Percentiles rank a stretch among this genome's conserved stretches.
Conservation (phyloP, 2,888 invertebrate species). For the Ennomos erosarius region DNA sequence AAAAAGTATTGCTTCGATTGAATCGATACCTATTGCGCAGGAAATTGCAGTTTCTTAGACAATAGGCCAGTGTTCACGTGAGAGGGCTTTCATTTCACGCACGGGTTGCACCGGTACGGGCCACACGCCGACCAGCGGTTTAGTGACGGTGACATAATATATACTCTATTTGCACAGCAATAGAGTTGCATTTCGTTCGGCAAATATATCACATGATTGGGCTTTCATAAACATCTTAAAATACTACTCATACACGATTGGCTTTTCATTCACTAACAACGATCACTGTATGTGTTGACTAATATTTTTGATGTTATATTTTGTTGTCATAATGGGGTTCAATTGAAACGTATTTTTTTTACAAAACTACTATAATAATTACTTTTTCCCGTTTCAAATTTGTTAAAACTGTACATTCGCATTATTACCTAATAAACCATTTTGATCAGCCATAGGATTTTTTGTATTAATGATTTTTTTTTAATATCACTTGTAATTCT, state of each 20-base stretch:
- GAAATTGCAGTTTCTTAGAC: slow-evolving; percentile 10
- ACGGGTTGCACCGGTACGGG: slow-evolving; percentile 59
- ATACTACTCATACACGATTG: slow-evolving; percentile 23
- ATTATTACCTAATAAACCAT: background rate
- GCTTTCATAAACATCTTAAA: background rate
- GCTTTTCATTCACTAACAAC: slow-evolving; percentile 31
- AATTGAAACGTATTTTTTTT: background rate
- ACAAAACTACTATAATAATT: background rate
- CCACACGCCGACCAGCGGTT: slow-evolving; percentile 55
- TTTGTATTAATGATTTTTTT: too few relatives aligned
- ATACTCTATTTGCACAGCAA: slow-evolving; percentile 45
- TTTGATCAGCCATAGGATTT: too few relatives aligned
- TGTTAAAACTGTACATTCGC: background rate
- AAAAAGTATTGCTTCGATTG: too few relatives aligned
- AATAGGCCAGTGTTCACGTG: slow-evolving; percentile 40
- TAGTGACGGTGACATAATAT: slow-evolving; percentile 65
- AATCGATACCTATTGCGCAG: too few relatives aligned
- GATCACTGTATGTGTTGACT: slow-evolving; percentile 17
- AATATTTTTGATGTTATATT: slow-evolving; percentile 7
- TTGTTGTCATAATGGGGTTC: slow-evolving; percentile 5
- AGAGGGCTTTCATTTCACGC: slow-evolving; percentile 64
- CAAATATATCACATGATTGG: slow-evolving; percentile 15
- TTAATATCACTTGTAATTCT: too few relatives aligned
- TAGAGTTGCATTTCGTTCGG: slow-evolving; percentile 37
- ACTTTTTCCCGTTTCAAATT: too few relatives aligned